These are phyloP conservation scores for Lottia gigantea DNA, from an alignment of 2,888 invertebrate species.

Conservation along the genomic window DNA sequence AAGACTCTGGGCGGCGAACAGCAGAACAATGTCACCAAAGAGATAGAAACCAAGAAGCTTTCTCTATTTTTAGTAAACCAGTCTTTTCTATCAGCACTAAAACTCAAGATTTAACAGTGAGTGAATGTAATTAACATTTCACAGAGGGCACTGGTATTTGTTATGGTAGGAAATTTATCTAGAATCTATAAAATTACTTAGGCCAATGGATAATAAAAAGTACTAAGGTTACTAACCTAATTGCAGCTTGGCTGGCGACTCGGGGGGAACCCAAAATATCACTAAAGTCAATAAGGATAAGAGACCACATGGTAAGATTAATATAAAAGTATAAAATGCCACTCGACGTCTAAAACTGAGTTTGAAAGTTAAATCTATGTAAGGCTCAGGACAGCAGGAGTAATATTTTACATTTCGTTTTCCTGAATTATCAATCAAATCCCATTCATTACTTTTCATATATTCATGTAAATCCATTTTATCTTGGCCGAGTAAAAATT, in stretches of 20 bases:
- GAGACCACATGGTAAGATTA: conserved; percentile 65
- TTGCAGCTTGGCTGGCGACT: conserved; percentile 66
- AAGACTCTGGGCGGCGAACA: too few species aligned
- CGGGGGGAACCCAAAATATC: conserved; percentile 68
- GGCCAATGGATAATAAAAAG: not conserved
- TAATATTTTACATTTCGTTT: conserved; percentile 55
- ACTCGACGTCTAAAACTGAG: conserved; percentile 52
- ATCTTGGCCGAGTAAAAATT: conserved; percentile 44
- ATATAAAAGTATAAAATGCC: conserved; percentile 64
- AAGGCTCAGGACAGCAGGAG: conserved; percentile 62
- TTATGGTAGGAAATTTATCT: too few species aligned
- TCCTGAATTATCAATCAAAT: conserved; percentile 57
- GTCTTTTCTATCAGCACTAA: too few species aligned
- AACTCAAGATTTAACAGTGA: too few species aligned
- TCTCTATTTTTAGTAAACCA: too few species aligned
- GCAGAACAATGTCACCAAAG: too few species aligned
- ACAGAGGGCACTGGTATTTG: too few species aligned
- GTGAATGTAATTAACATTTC: too few species aligned
- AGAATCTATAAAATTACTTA: too few species aligned
- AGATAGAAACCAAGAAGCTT: too few species aligned
- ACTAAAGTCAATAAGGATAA: conserved; percentile 65
- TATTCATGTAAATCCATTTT: conserved; percentile 61
- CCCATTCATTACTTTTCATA: conserved; percentile 67
- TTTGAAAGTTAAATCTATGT: conserved; percentile 60
- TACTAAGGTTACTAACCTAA: conserved; percentile 56